phyloP scores from a whole-genome alignment of 2,888 invertebrate species.

The Eretmocerus hayati region DNA sequence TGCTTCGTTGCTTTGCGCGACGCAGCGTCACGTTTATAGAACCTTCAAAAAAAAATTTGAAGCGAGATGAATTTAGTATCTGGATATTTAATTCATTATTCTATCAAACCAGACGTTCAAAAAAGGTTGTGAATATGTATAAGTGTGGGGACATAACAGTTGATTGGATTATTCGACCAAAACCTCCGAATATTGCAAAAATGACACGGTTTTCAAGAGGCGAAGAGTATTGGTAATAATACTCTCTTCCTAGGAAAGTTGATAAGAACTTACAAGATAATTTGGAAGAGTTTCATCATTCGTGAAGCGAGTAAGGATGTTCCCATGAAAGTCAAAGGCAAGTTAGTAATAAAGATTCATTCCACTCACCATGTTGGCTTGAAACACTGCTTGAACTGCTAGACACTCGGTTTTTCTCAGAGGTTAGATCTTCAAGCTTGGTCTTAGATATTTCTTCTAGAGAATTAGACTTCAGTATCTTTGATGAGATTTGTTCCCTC shows the following conservation, averaged over 20 bases:
- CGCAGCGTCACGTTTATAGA: constrained; percentile 32
- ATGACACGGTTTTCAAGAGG: no score
- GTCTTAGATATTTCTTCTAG: constrained; percentile 75
- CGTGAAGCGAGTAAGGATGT: no score
- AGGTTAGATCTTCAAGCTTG: constrained; percentile 65
- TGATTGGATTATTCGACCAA: no score
- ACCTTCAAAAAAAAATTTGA: constrained; percentile 9
- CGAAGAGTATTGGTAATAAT: no score
- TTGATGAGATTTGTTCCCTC: constrained; percentile 42
- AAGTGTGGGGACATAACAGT: no score
- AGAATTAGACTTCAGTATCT: constrained; percentile 67
- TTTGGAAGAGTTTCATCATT: no score
- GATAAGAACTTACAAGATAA: neutral
- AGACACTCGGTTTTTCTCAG: constrained; percentile 43
- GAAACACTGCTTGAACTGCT: constrained; percentile 41
- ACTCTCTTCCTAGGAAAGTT: no score
- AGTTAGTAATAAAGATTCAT: neutral
- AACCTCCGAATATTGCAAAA: no score
- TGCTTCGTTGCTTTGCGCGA: constrained; percentile 40
- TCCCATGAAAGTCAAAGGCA: neutral
- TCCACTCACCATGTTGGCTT: constrained; percentile 38
- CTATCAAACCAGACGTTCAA: no score
- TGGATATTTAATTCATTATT: no score
- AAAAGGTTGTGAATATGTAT: no score
- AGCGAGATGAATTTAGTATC: no score